phyloP scores from a whole-genome alignment of 2,797 vertebrate species.

The Enteromius trimaculatus region DNA sequence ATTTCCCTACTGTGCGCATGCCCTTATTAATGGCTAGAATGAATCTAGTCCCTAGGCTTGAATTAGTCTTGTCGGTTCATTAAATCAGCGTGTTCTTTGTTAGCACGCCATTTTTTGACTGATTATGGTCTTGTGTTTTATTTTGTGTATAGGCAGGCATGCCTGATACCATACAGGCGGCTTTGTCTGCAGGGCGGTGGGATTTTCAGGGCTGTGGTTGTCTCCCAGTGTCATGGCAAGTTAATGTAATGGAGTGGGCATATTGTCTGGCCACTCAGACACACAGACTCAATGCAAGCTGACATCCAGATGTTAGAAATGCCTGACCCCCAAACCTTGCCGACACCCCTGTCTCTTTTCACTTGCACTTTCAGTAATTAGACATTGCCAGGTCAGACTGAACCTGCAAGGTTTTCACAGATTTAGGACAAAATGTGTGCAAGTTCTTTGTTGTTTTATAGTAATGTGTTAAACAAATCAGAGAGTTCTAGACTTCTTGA shows the following conservation, averaged over 20 bases:
- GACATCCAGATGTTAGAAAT: constrained; percentile 69
- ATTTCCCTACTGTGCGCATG: constrained; percentile 46
- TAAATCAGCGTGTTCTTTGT: constrained; percentile 49
- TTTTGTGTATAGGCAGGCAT: constrained; percentile 37
- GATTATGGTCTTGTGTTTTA: constrained; percentile 20
- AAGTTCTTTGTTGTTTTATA: neutral
- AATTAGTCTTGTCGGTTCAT: constrained; percentile 44
- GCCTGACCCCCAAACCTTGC: constrained; percentile 55
- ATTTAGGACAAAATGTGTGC: neutral
- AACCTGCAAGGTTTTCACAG: neutral
- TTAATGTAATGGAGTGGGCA: constrained; percentile 23
- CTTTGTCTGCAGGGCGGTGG: neutral
- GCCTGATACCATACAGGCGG: neutral
- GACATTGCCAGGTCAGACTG: neutral
- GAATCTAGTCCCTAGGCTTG: constrained; percentile 31
- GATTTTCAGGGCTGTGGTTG: constrained; percentile 31
- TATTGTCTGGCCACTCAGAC: constrained; percentile 38
- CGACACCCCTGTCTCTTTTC: constrained; percentile 61
- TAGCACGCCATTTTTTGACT: constrained; percentile 34
- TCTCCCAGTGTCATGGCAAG: constrained; percentile 52
- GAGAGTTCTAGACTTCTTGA: neutral
- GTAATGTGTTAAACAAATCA: neutral
- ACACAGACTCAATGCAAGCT: constrained; percentile 58
- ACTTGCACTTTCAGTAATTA: constrained; percentile 69
- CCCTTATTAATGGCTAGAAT: constrained; percentile 50